A percentile compares a stretch with the other conserved stretches of the same genome.
Conservation (phyloP, 2,797 vertebrate genomes). For the Acanthurus tractus region DNA sequence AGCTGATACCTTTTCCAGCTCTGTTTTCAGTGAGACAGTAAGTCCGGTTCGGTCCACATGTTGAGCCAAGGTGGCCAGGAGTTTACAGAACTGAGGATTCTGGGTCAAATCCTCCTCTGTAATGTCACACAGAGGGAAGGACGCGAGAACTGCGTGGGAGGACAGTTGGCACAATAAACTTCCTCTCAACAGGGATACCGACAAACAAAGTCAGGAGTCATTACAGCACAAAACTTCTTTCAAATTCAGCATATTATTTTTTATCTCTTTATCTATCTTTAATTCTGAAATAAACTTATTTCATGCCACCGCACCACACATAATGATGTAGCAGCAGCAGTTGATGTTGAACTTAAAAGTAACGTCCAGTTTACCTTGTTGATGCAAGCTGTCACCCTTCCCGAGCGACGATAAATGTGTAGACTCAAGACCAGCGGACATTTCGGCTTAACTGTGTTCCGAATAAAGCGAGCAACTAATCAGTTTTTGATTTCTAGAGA, state of each 20-base stretch:
- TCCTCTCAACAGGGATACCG: not conserved
- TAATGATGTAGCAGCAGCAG: not conserved
- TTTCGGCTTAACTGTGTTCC: slow-evolving; percentile 1
- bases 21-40: slow-evolving; percentile 78
- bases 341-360: not conserved
- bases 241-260: not conserved
- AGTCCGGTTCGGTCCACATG: slow-evolving; percentile 87
- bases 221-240: not conserved
- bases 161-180: not conserved
- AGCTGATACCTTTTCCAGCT: slow-evolving; percentile 84
- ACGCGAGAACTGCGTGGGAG: slow-evolving; percentile 74
- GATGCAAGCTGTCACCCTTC: slow-evolving; percentile 74
- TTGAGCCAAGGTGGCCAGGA: slow-evolving; percentile 84
- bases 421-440: slow-evolving; percentile 63
- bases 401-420: slow-evolving; percentile 57
- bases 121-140: slow-evolving; percentile 85
- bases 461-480: fast-evolving
- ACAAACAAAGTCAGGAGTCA: not conserved
- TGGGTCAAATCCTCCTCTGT: slow-evolving; percentile 86
- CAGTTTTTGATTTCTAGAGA: fast-evolving
- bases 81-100: slow-evolving; percentile 87
- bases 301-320: not conserved
- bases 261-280: not conserved
- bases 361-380: slow-evolving; percentile 69
- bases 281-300: not conserved